Percentiles rank a stretch among this genome's conserved stretches.
Conservation (phyloP, 2,797 vertebrate species). For the Coracias cyanogaster region DNA sequence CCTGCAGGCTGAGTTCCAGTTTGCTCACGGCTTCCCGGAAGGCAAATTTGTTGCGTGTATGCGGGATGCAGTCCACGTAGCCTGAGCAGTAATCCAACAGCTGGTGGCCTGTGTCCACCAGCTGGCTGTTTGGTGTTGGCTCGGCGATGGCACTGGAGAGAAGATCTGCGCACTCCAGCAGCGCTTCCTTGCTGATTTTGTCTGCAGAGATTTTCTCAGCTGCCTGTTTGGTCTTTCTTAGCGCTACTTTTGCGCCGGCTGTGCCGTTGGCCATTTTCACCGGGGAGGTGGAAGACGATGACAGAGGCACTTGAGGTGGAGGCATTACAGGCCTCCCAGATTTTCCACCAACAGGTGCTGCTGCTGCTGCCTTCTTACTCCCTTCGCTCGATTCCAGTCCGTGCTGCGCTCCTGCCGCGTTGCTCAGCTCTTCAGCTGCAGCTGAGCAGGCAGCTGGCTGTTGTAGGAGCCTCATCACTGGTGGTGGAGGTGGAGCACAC, state of each 20-base stretch:
- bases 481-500: slow-evolving; percentile 95
- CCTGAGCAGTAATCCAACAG: slow-evolving; percentile 98
- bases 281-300: slow-evolving; percentile 78
- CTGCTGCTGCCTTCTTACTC: slow-evolving; percentile 79
- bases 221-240: slow-evolving; percentile 91
- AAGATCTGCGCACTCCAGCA: slow-evolving; percentile 92
- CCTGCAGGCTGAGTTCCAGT: slow-evolving; percentile 96
- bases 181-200: slow-evolving; percentile 93
- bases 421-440: slow-evolving; percentile 76
- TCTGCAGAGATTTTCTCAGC: slow-evolving; percentile 88
- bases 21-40: slow-evolving; percentile 97
- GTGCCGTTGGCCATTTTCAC: slow-evolving; percentile 93
- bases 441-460: slow-evolving; percentile 81
- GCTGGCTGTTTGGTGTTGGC: slow-evolving; percentile 90
- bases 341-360: slow-evolving; percentile 78
- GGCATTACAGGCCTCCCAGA: slow-evolving; percentile 84
- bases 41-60: slow-evolving; percentile 98
- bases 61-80: slow-evolving; percentile 98
- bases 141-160: slow-evolving; percentile 91
- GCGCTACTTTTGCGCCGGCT: slow-evolving; percentile 86
- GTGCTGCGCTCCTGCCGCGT: slow-evolving; percentile 26
- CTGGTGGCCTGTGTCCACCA: slow-evolving; percentile 96
- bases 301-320: slow-evolving; percentile 84
- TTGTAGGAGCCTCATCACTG: slow-evolving; percentile 88
- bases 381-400: slow-evolving; percentile 85